Evolutionary conservation across 2,797 vertebrate species (phyloP).

Genomic region (Nyctibius grandis): DNA sequence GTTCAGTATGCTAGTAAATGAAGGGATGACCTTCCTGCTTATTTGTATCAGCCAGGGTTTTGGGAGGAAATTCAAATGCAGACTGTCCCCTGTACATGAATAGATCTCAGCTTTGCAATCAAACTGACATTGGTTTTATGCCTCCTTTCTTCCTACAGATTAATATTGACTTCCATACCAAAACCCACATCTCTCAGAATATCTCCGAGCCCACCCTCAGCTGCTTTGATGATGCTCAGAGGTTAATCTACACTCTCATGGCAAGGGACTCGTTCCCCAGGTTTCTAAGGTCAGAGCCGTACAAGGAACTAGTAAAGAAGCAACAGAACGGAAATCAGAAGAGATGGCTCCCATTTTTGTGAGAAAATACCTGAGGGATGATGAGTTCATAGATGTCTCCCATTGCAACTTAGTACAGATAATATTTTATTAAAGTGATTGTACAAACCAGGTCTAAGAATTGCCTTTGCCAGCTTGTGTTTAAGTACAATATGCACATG

Average conservation of each 20-base stretch:
- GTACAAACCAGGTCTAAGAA: neutral
- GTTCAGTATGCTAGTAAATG: neutral
- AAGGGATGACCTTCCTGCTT: neutral
- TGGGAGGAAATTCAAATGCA: conserved; percentile 14
- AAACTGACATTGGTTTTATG: neutral
- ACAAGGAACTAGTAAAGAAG: conserved; percentile 84
- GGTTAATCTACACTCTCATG: conserved; percentile 90
- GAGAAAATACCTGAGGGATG: neutral
- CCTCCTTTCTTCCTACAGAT: conserved; percentile 80
- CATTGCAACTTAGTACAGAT: neutral
- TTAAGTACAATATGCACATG: neutral
- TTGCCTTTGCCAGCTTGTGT: neutral
- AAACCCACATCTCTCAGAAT: conserved; percentile 86
- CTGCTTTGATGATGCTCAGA: conserved; percentile 93
- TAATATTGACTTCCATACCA: conserved; percentile 93
- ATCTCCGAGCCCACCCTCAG: conserved; percentile 85
- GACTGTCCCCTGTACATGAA: neutral
- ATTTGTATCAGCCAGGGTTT: conserved; percentile 26
- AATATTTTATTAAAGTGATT: neutral
- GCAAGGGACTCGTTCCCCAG: conserved; percentile 93
- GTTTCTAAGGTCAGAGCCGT: conserved; percentile 91
- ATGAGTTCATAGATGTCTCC: neutral
- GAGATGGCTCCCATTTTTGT: conserved; percentile 79
- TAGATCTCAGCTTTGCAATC: neutral
- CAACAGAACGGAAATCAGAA: conserved; percentile 71